Conservation (phyloP, 2,113 vertebrate species). For the Trachemys scripta region DNA sequence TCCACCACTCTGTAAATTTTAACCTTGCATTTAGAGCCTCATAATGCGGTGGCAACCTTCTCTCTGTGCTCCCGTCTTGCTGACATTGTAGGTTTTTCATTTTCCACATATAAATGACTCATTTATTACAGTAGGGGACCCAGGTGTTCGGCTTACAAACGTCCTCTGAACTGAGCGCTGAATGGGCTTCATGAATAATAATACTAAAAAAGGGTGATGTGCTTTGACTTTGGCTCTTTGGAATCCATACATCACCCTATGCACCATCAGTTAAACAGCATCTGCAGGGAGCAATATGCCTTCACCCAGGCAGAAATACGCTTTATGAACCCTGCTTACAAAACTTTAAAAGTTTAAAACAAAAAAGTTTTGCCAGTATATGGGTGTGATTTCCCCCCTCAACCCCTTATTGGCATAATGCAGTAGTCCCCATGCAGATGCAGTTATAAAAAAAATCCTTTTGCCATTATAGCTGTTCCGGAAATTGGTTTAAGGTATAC, state of each 20-base stretch:
- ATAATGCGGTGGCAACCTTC: conserved; percentile 3
- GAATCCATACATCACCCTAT: conserved; percentile 68
- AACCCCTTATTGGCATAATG: not conserved
- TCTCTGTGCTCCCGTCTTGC: conserved; percentile 49
- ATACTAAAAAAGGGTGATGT: conserved; percentile 57
- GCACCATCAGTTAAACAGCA: conserved; percentile 57
- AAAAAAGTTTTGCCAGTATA: not conserved
- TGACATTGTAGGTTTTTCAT: conserved; percentile 60
- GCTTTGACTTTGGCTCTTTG: conserved; percentile 60
- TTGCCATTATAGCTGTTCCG: not conserved
- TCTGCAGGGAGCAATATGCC: not conserved
- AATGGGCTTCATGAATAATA: conserved; percentile 76
- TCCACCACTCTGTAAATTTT: conserved; percentile 12
- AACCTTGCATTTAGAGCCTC: conserved; percentile 39
- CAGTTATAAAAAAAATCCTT: not conserved
- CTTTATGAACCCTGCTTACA: conserved; percentile 15
- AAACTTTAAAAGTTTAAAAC: conserved; percentile 26
- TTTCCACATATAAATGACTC: conserved; percentile 71
- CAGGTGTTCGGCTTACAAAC: conserved; percentile 64
- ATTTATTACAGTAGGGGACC: conserved; percentile 73
- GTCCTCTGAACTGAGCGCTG: conserved; percentile 55
- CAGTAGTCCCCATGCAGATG: not conserved
- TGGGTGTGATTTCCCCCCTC: not conserved
- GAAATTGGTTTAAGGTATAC: not conserved
- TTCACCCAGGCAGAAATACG: conserved; percentile 67